Percentiles rank a stretch among this genome's conserved stretches.
Evolutionary conservation across 2,888 invertebrate species (phyloP).

Genomic region (Endotricha flammealis): DNA sequence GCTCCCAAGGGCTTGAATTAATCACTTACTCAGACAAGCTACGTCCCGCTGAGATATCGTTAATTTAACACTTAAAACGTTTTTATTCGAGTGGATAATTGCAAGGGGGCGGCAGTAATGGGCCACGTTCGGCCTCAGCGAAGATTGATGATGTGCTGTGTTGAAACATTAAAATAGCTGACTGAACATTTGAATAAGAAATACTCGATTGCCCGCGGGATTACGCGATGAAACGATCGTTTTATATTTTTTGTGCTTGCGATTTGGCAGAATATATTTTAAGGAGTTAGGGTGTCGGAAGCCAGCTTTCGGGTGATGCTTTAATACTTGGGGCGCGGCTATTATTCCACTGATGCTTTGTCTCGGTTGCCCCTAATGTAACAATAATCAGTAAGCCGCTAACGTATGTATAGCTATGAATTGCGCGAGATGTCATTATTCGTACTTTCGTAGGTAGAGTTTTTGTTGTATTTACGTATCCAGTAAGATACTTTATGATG

Average conservation of each 20-base stretch:
- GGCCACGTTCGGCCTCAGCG: constrained; percentile 59
- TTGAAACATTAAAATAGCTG: constrained; percentile 67
- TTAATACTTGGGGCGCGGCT: constrained; percentile 10
- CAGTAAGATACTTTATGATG: too few relatives aligned
- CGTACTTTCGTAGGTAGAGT: too few relatives aligned
- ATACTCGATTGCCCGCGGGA: constrained; percentile 56
- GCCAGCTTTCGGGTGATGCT: constrained; percentile 14
- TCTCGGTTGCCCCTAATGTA: background rate
- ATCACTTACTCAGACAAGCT: constrained; percentile 67
- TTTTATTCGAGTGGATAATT: constrained; percentile 76
- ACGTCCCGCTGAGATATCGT: constrained; percentile 67
- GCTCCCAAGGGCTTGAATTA: constrained; percentile 51
- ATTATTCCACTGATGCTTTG: constrained; percentile 1
- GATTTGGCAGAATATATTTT: constrained; percentile 27
- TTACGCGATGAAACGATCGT: constrained; percentile 55
- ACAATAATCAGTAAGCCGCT: background rate
- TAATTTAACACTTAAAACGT: constrained; percentile 76
- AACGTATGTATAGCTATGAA: background rate
- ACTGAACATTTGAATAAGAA: constrained; percentile 69
- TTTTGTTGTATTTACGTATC: too few relatives aligned
- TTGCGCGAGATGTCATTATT: too few relatives aligned
- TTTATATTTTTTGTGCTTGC: constrained; percentile 44
- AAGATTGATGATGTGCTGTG: constrained; percentile 71
- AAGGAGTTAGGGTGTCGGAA: constrained; percentile 14
- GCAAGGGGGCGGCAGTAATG: constrained; percentile 67